These are phyloP conservation scores for Leptinotarsa rubiginosa DNA, from an alignment of 2,888 invertebrate species.

Conservation along the genomic window DNA sequence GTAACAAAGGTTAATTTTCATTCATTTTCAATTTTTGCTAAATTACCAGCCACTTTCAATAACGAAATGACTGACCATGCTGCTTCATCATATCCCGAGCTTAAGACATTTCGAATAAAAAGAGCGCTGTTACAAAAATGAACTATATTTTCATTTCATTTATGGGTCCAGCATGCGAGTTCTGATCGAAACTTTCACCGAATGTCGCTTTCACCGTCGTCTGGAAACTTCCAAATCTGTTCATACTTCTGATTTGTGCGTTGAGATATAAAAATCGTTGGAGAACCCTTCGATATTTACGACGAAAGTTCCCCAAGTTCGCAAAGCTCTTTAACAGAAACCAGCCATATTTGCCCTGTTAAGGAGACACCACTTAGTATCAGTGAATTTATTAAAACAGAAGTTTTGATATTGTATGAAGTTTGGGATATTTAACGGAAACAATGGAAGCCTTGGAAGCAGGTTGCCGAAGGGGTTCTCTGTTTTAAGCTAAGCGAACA, in stretches of 20 bases:
- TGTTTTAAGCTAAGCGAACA: too few relatives aligned
- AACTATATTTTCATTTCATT: not conserved
- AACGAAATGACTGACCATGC: too few relatives aligned
- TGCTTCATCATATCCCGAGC: not conserved
- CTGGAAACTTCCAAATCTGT: conserved; percentile 9
- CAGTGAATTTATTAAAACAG: not conserved
- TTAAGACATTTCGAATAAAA: not conserved
- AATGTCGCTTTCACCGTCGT: not conserved
- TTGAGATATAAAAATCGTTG: conserved; percentile 5
- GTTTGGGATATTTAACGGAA: not conserved
- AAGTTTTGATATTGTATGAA: conserved; percentile 6
- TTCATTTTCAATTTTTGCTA: too few relatives aligned
- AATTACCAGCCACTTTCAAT: too few relatives aligned
- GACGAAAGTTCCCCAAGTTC: not conserved
- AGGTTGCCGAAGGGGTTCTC: too few relatives aligned
- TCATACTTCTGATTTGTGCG: not conserved
- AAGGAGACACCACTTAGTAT: not conserved
- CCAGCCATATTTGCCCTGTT: not conserved
- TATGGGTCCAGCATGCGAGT: not conserved
- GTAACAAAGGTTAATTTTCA: too few relatives aligned
- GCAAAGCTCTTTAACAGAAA: conserved; percentile 10
- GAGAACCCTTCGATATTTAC: conserved; percentile 7
- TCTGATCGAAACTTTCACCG: not conserved
- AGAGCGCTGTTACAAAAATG: not conserved
- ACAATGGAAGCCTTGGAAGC: not conserved